Evolutionary conservation across 30 jellyfish, hydroid and myxozoan genomes (phyloP).

Genomic region (Mastigias papua): DNA sequence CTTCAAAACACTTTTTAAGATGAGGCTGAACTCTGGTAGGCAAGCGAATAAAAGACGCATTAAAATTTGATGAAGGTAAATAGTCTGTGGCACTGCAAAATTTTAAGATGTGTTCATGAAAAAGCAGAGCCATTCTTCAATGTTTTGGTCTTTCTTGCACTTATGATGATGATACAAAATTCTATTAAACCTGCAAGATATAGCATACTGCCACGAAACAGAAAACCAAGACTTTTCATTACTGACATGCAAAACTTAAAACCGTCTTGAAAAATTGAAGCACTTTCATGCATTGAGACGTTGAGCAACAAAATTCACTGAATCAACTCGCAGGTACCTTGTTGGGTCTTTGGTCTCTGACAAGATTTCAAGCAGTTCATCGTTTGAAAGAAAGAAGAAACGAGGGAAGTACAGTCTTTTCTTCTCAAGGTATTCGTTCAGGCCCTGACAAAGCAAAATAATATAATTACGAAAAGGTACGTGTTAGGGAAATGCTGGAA

Average conservation of each 20-base stretch:
- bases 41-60: neutral
- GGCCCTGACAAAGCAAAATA: conserved; percentile 71
- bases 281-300: neutral
- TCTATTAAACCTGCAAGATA: too few relatives aligned
- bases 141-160: too few relatives aligned
- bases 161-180: too few relatives aligned
- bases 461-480: too few relatives aligned
- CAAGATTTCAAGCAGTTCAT: conserved; percentile 93
- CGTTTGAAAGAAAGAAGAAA: conserved; percentile 95
- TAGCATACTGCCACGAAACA: too few relatives aligned
- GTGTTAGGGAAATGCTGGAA: too few relatives aligned
- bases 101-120: too few relatives aligned
- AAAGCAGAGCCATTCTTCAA: too few relatives aligned
- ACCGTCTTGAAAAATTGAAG: neutral
- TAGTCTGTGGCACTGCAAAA: too few relatives aligned
- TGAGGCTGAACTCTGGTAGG: conserved; percentile 94
- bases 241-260: too few relatives aligned
- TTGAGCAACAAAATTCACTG: neutral
- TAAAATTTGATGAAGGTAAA: too few relatives aligned
- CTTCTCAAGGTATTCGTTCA: conserved; percentile 96
- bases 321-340: conserved; percentile 55
- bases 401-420: conserved; percentile 95
- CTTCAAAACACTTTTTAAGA: conserved; percentile 96
- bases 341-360: conserved; percentile 99
- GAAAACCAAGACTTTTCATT: too few relatives aligned